Evolutionary conservation across 2,888 invertebrate species (phyloP), one percentile per base, ranked within the genome.

Genomic region (Hesperia comma): DNA sequence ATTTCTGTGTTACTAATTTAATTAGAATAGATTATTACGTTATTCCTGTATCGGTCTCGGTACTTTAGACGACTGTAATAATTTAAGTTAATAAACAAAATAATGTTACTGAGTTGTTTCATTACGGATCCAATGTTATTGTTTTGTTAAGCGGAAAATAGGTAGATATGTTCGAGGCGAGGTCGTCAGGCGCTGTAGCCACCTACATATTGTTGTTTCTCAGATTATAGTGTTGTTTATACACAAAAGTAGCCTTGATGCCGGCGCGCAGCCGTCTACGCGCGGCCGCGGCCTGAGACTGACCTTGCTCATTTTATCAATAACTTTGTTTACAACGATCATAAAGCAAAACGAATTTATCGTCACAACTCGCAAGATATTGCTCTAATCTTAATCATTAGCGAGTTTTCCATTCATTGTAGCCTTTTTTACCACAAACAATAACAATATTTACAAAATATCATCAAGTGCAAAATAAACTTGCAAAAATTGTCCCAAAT

Each of bases 1-100:
- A 79, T 81, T 84, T 81, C 91, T 91, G 91, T 92, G 91, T 90
- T 92, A 92, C 83, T 90, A 90, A 83, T 87, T 86, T 90, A 90
- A 85, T 83, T 86, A 86, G 80, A 84, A 83, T 86, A 67, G 67
- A 67, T 85, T 87, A 87, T 88, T 87, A 78, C 72, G 77, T 84
- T 84, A 79, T 80, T 78, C 84, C 79, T 83, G 85, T 85, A 79
- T 83, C 84, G 80, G 79, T 77, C 70, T 77, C 75, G 86, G 79
- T 85, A 78, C 85, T 76, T 21, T 75, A 75, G 75, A 77, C 77
- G 87, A 91, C 87, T 90, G 88, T 91, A 89, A 91, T 89, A 77
- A 85, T 86, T 88, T 88, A 87, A 85, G 77, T 78, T 77, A 87
- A 85, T 85, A 85, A 87, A 88, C 80, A 78, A 75, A 75, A 77